Evolutionary conservation across 2,888 invertebrate genomes (phyloP).

Genomic region (Mycalesis mineus): DNA sequence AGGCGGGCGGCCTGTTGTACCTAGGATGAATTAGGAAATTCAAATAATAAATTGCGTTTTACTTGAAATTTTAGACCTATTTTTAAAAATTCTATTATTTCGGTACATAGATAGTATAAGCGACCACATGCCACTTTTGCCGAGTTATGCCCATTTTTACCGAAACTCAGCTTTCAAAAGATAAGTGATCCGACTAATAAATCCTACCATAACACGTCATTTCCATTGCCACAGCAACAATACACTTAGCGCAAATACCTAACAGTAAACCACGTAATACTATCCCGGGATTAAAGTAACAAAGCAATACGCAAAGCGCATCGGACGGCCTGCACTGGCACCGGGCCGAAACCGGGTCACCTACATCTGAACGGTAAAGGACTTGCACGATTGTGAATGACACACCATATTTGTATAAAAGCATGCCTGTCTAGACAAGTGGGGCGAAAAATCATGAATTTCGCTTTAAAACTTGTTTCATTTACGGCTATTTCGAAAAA

Average conservation of each 20-base stretch:
- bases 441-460: not conserved
- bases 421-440: slow-evolving; percentile 6
- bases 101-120: too few species aligned
- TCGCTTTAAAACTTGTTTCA: too few species aligned
- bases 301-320: slow-evolving; percentile 51
- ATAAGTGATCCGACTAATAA: not conserved
- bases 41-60: too few species aligned
- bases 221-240: slow-evolving; percentile 21
- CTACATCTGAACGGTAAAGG: slow-evolving; percentile 32
- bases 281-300: slow-evolving; percentile 32
- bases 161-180: not conserved
- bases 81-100: too few species aligned
- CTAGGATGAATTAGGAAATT: too few species aligned
- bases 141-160: too few species aligned
- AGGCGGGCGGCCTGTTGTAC: too few species aligned
- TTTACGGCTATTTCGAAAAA: too few species aligned
- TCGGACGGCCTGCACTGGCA: slow-evolving; percentile 38
- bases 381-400: slow-evolving; percentile 28
- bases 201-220: not conserved
- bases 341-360: slow-evolving; percentile 36
- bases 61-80: too few species aligned
- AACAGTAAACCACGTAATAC: slow-evolving; percentile 23
- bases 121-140: too few species aligned
- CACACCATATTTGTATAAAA: slow-evolving; percentile 13
- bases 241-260: slow-evolving; percentile 15